A percentile compares a stretch with the other conserved stretches of the same genome.
phyloP scores from a whole-genome alignment of 2,888 invertebrate genomes.

The Synergus japonicus region DNA sequence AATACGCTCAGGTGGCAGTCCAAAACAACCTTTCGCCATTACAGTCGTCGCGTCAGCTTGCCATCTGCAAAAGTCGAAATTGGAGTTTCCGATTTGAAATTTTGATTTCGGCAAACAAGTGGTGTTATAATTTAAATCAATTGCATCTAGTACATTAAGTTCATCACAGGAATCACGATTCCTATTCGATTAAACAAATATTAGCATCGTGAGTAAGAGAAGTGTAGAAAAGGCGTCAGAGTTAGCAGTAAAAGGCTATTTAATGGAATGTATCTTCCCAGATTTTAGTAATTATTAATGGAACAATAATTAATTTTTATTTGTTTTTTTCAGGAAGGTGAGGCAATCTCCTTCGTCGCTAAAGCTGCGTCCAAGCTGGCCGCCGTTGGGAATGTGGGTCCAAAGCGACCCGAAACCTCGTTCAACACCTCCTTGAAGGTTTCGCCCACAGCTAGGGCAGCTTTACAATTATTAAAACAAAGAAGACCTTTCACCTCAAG shows the following conservation, averaged over 20 bases:
- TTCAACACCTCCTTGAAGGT: slow-evolving; percentile 71
- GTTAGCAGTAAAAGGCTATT: neutral
- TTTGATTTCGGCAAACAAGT: too few relatives aligned
- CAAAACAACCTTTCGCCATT: neutral
- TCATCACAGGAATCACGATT: too few relatives aligned
- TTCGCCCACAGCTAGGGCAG: slow-evolving; percentile 73
- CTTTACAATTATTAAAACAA: slow-evolving; percentile 74
- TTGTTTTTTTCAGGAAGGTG: slow-evolving; percentile 69
- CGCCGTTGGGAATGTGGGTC: slow-evolving; percentile 87
- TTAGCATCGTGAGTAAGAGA: too few relatives aligned
- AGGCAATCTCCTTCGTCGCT: slow-evolving; percentile 77
- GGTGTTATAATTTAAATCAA: too few relatives aligned
- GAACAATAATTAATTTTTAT: neutral
- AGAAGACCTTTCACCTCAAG: slow-evolving; percentile 56
- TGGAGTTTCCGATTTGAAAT: too few relatives aligned
- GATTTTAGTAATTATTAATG: neutral
- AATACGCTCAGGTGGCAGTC: neutral
- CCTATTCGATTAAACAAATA: too few relatives aligned
- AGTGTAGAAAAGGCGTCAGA: neutral
- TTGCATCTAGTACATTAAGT: too few relatives aligned
- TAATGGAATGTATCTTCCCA: neutral
- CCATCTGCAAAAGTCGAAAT: too few relatives aligned
- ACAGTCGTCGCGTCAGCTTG: too few relatives aligned
- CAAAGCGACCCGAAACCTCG: slow-evolving; percentile 81
- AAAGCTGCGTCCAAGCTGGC: slow-evolving; percentile 85